A percentile compares a stretch with the other conserved stretches of the same genome.
Conservation (phyloP, 2,797 vertebrate species). For the Brachymystax lenok region DNA sequence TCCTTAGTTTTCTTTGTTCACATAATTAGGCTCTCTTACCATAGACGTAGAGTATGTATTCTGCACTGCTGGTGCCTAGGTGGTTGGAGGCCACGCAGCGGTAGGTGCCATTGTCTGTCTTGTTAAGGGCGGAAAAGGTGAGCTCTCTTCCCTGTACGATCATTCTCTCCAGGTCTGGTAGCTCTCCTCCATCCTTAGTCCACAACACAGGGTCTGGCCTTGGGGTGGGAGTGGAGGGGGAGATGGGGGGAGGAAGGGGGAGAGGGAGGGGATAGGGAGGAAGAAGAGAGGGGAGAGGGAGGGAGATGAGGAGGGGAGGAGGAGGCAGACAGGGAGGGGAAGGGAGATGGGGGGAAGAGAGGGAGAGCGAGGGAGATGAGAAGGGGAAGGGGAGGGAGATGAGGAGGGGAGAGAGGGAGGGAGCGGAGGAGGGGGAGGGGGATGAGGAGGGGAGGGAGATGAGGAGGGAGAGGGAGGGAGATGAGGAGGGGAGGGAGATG, state of each 20-base stretch:
- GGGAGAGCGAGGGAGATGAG: too few species aligned
- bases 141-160: conserved; percentile 94
- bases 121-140: conserved; percentile 95
- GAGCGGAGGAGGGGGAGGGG: too few species aligned
- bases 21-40: conserved; percentile 66
- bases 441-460: too few species aligned
- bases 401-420: background rate
- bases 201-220: conserved; percentile 96
- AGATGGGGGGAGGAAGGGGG: too few species aligned
- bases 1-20: too few species aligned
- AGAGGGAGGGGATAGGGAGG: too few species aligned
- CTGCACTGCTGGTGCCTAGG: conserved; percentile 92
- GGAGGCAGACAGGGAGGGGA: too few species aligned
- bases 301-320: too few species aligned
- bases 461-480: too few species aligned
- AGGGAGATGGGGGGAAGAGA: too few species aligned
- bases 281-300: too few species aligned
- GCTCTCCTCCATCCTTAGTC: conserved; percentile 95
- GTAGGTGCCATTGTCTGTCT: conserved; percentile 99
- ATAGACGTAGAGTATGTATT: conserved; percentile 94
- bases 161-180: conserved; percentile 94
- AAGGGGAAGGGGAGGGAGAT: background rate
- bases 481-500: too few species aligned
- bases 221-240: conserved; percentile 53
- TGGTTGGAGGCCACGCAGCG: conserved; percentile 96